Evolutionary conservation across 2,888 invertebrate species (phyloP).

Genomic region (Drosophila phalerata): DNA sequence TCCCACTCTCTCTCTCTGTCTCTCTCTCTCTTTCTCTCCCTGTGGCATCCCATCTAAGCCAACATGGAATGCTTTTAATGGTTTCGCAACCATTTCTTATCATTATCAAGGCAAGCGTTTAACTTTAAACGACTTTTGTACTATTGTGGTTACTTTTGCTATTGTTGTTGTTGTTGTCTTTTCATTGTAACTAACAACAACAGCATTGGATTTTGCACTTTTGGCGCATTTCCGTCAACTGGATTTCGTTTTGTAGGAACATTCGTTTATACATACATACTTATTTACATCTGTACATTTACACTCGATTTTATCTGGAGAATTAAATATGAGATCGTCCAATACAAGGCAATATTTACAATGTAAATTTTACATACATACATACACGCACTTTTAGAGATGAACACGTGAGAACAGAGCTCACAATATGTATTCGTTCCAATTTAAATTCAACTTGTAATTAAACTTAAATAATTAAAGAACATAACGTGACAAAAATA

Average conservation of each 20-base stretch:
- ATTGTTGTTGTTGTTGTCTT: constrained; percentile 16
- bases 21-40: constrained; percentile 2
- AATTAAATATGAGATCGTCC: too few species aligned
- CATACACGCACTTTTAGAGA: too few species aligned
- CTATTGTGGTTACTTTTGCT: constrained; percentile 40
- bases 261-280: too few species aligned
- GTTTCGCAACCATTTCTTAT: constrained; percentile 61
- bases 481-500: too few species aligned
- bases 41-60: constrained; percentile 28
- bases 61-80: constrained; percentile 56
- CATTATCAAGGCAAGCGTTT: constrained; percentile 66
- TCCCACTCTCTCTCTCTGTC: background rate
- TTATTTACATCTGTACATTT: too few species aligned
- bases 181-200: constrained; percentile 39
- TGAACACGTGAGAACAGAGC: too few species aligned
- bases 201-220: constrained; percentile 14
- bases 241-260: background rate
- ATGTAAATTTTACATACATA: too few species aligned
- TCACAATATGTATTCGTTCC: too few species aligned
- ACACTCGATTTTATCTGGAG: too few species aligned
- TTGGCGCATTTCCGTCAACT: constrained; percentile 50
- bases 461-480: too few species aligned
- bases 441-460: too few species aligned
- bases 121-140: constrained; percentile 65
- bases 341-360: too few species aligned